phyloP scores from a whole-genome alignment of 2,113 vertebrate genomes.

The Oryzias javanicus region DNA sequence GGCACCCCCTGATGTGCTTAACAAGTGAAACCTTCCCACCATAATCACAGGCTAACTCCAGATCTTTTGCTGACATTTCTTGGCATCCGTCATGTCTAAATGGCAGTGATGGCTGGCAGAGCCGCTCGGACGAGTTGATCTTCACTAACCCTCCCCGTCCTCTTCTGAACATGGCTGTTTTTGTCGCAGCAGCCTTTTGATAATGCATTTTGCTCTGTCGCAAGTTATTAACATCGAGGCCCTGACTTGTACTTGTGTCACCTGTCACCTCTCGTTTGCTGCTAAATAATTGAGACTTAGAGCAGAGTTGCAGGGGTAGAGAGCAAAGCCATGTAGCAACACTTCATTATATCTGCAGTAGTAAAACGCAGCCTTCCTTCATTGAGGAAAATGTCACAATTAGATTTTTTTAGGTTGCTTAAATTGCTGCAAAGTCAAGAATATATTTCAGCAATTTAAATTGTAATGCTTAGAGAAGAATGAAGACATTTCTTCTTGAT shows the following conservation, averaged over 20 bases:
- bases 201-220: constrained; percentile 52
- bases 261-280: constrained; percentile 62
- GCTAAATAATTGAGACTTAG: constrained; percentile 65
- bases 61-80: no score
- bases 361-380: constrained; percentile 12
- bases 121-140: not conserved
- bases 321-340: constrained; percentile 36
- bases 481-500: not conserved
- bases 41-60: no score
- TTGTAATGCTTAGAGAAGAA: constrained; percentile 3
- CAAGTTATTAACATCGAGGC: constrained; percentile 53
- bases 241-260: constrained; percentile 49
- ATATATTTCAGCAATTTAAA: constrained; percentile 15
- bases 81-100: no score
- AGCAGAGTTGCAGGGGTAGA: constrained; percentile 34
- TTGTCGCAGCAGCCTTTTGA: constrained; percentile 15
- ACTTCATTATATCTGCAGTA: constrained; percentile 10
- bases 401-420: constrained; percentile 20
- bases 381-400: constrained; percentile 16
- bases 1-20: not conserved
- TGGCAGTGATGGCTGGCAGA: no score
- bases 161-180: constrained; percentile 3
- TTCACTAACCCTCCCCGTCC: constrained; percentile 6
- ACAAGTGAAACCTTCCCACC: no score
- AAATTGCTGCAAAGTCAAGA: constrained; percentile 14